A percentile compares a stretch with the other conserved stretches of the same genome.
These are phyloP conservation scores for Hyposoter dolosus DNA, from an alignment of 2,888 invertebrate species.

Conservation along the genomic window DNA sequence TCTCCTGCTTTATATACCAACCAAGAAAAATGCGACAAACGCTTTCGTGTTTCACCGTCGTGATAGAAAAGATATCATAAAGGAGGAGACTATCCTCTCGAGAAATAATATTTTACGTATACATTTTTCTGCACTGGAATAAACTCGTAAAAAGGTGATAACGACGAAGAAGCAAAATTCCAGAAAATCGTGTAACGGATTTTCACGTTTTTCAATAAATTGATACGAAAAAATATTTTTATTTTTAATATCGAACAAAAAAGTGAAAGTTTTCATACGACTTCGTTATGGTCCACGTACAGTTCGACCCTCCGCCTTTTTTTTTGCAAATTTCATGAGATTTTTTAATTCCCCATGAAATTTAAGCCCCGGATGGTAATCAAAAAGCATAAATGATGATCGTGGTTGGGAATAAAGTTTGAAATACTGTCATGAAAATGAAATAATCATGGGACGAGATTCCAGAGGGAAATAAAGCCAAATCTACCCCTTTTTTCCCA, in stretches of 20 bases:
- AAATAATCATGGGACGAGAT: neutral
- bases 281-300: too few relatives aligned
- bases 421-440: neutral
- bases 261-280: neutral
- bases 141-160: slow-evolving; percentile 20
- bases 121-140: neutral
- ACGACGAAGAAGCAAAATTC: slow-evolving; percentile 33
- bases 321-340: too few relatives aligned
- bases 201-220: slow-evolving; percentile 35
- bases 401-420: neutral
- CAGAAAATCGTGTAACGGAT: neutral
- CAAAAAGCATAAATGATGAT: neutral
- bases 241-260: neutral
- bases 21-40: slow-evolving; percentile 63
- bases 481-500: slow-evolving; percentile 8
- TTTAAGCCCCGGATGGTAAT: neutral
- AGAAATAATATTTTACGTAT: slow-evolving; percentile 54
- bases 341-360: neutral
- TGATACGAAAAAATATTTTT: slow-evolving; percentile 39
- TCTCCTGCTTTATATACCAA: slow-evolving; percentile 44
- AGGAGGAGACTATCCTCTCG: slow-evolving; percentile 56
- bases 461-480: neutral
- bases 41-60: slow-evolving; percentile 53
- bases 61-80: slow-evolving; percentile 64
- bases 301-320: too few relatives aligned